These are phyloP conservation scores for Ctenoplectra terminalis DNA, from an alignment of 1,140 invertebrate species.

Conservation along the genomic window DNA sequence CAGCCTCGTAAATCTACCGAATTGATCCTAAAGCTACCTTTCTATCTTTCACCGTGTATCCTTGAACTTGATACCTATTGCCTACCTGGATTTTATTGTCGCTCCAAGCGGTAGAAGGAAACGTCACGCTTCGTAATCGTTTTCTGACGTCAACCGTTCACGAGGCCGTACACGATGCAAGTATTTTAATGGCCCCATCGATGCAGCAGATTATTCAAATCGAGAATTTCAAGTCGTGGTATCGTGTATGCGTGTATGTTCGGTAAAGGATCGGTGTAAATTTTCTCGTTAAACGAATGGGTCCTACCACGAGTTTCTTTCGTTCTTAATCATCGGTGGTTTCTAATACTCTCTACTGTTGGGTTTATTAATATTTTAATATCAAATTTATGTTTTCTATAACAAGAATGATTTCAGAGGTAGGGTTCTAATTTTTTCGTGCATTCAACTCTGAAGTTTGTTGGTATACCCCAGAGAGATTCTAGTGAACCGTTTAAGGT, in stretches of 20 bases:
- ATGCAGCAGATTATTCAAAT: neutral
- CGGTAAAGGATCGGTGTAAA: neutral
- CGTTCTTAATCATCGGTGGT: no score
- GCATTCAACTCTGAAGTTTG: no score
- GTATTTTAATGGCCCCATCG: conserved; percentile 4
- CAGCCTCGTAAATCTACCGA: conserved; percentile 21
- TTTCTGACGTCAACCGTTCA: conserved; percentile 30
- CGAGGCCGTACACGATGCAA: neutral
- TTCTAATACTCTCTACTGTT: no score
- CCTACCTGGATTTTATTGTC: conserved; percentile 39
- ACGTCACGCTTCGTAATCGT: conserved; percentile 34
- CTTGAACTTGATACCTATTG: conserved; percentile 42
- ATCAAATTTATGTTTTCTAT: no score
- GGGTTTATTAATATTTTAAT: no score
- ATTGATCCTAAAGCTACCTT: neutral
- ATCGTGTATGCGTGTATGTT: neutral
- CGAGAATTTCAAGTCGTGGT: neutral
- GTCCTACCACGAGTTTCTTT: no score
- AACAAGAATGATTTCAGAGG: no score
- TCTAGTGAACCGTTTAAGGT: no score
- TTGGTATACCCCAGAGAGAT: no score
- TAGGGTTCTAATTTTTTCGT: no score
- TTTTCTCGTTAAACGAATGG: neutral
- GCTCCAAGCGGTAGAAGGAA: neutral
- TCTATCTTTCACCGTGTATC: neutral